Percentiles rank a stretch among this genome's conserved stretches.
Conservation (phyloP, 2,113 vertebrate genomes). For the Lampris megalopsis region DNA sequence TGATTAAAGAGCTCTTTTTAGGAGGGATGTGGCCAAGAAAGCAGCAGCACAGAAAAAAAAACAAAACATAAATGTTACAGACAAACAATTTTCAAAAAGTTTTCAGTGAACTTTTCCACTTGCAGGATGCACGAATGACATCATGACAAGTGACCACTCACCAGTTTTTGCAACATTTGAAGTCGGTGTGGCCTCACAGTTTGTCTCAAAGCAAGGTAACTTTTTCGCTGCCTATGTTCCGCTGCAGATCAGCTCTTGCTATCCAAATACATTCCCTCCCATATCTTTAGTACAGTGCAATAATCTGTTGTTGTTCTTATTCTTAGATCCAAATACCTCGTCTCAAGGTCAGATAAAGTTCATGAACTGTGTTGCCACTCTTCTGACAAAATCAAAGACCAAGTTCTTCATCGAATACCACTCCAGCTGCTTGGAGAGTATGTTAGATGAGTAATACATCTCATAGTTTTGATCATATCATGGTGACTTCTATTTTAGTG, state of each 20-base stretch:
- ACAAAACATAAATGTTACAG: too few relatives aligned
- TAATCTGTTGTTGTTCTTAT: background rate
- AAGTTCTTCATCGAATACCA: constrained; percentile 97
- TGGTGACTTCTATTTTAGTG: background rate
- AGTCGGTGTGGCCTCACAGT: constrained; percentile 97
- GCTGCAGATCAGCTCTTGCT: background rate
- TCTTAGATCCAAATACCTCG: constrained; percentile 86
- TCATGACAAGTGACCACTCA: constrained; percentile 97
- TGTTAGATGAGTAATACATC: background rate
- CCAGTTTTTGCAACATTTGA: constrained; percentile 97
- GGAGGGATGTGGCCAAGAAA: too few relatives aligned
- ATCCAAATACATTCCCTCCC: background rate
- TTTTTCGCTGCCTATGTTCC: background rate
- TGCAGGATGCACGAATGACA: constrained; percentile 94
- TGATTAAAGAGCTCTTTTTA: too few relatives aligned
- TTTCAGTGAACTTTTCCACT: constrained; percentile 14
- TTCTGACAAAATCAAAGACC: constrained; percentile 96
- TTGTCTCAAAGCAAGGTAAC: constrained; percentile 95
- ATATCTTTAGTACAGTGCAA: background rate
- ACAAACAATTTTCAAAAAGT: too few relatives aligned
- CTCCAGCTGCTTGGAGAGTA: constrained; percentile 96
- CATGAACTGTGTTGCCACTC: constrained; percentile 87
- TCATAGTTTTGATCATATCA: background rate
- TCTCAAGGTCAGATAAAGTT: constrained; percentile 92
- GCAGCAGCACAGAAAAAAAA: too few relatives aligned